Conservation (phyloP, 2,888 invertebrate species). For the Agrotis ipsilon region DNA sequence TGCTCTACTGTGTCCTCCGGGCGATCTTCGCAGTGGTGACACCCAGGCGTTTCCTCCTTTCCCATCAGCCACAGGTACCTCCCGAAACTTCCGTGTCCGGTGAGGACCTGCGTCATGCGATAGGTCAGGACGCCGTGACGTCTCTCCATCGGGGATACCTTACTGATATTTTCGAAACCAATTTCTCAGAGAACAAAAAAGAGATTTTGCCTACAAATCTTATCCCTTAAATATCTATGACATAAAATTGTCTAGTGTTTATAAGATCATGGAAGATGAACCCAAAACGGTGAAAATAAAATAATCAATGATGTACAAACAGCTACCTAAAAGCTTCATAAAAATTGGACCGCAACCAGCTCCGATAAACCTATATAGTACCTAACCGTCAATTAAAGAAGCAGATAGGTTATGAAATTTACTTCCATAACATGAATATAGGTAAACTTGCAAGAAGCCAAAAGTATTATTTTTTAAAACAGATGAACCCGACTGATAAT, state of each 20-base stretch:
- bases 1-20: too few species aligned
- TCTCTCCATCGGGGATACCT: not conserved
- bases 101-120: too few species aligned
- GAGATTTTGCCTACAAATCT: conserved; percentile 3
- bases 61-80: too few species aligned
- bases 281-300: not conserved
- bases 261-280: not conserved
- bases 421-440: not conserved
- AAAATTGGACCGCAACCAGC: conserved; percentile 14
- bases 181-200: conserved; percentile 19
- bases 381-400: not conserved
- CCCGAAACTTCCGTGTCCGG: too few species aligned
- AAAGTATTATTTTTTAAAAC: conserved; percentile 29
- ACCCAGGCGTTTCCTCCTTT: too few species aligned
- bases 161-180: conserved; percentile 9
- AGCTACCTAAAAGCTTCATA: not conserved
- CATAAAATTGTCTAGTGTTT: conserved; percentile 4
- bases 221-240: not conserved
- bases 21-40: too few species aligned
- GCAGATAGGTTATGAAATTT: not conserved
- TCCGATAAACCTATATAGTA: not conserved
- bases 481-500: conserved; percentile 43
- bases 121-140: too few species aligned
- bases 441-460: not conserved
- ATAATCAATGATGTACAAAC: not conserved